Base-by-base conservation (phyloP, 2,113 vertebrate species). In the Lates calcarifer region DNA sequence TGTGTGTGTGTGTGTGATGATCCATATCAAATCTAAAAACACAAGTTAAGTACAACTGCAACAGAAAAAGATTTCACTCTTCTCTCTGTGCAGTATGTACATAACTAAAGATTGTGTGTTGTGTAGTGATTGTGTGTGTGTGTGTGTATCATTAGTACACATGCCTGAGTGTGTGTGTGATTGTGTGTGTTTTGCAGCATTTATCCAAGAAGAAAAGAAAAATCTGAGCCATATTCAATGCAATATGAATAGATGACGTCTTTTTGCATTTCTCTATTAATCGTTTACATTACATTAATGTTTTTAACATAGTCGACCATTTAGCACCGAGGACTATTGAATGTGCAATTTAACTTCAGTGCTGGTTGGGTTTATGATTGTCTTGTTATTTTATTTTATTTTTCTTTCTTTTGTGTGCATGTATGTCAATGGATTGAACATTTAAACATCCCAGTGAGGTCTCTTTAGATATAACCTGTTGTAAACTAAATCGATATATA, bases 201-300 rank as follows among this genome's bases (percentile, higher is more conserved):
- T 84, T 90, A 83, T 91, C 74, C 37, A 69, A 80, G 79, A 88
- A 76, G 39, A 60, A 75, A 62, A 71, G 57, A 60, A 66, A 79
- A 90, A 39, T 93, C 93, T 95, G 94, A 96, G 94, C 93, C 94
- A 94, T 92, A 93, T 91, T 94, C 88, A 85, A 93, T 94, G 94
- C 93, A 95, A 96, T 95, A 95, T 94, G 93, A 95, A 87, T 93
- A 83, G 82, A 89, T 81, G 76, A 90, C 79, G 69, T 91, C 74
- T 77, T 77, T 87, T 89, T 93, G 91, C 88, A 91, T 93, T 93
- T 91, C 80, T 90, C 66, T 93, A 31, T 89, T 86, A 76, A 79
- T 83, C 10, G 86, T 94, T 93, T 94, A 95, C 94, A 95, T 95
- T 94, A 94, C 93, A 94, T 95, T 94, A 94, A 95, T 96, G 94